Evolutionary conservation across 2,888 invertebrate genomes (phyloP), one percentile per base, ranked within the genome.

Genomic region (Mythimna pallens): DNA sequence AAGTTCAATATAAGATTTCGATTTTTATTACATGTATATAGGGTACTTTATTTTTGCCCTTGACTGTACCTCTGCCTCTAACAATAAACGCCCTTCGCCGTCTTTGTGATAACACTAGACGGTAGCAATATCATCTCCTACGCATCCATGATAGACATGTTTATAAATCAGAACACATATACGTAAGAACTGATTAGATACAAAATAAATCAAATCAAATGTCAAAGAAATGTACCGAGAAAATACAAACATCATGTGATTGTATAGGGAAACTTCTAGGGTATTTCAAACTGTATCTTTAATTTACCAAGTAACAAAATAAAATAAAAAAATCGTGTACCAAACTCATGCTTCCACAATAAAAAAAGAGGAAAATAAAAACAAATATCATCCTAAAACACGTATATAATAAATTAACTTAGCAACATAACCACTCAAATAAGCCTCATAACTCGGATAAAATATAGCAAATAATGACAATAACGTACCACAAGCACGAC

Each of bases 401-500:
- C 52, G 69, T 62, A 67, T 68, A 63, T 64, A 71, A 70, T 70
- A 72, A 65, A 76, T 72, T 47, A 70, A 74, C 36, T 76, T 72
- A 76, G 65, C 50, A 76, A 68, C 73, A 70, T 59, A 70, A 70
- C 30, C 55, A 57, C 66, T 73, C 67, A 68, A 74, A 73, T 73
- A 73, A 66, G 36, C 9, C 69, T 66, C 54, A 54, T 73, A 73
- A 83, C 55, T 80, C 54, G 63, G 68, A 73, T 80, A 76, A 65
- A 66, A 76, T 78, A 76, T 70, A 68, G 82, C 73, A 67, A 84
- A 70, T 84, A 85, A 83, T 78, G 78, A 78, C 80, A 85, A 80
- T 76, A 73, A 76, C 65, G 73, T 75, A 74, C 65, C 59, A 57
- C 55, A 50, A 43, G 62, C 74, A 75, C 90, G 90, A 92, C 90